Evolutionary conservation across 2,797 vertebrate genomes (phyloP).

Genomic region (Notamacropus eugenii): DNA sequence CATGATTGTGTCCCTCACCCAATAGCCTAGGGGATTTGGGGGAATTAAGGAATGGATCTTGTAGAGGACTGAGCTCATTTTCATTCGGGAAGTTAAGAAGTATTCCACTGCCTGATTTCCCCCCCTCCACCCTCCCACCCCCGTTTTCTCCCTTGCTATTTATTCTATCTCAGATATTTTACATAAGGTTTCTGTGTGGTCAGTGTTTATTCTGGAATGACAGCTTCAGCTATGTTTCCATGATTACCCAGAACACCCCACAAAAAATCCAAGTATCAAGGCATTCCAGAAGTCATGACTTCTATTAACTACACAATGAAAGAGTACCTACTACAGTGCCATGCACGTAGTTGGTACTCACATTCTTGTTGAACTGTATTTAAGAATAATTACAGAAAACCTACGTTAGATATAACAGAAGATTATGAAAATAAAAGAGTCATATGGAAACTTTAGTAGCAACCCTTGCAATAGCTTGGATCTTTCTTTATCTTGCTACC

Average conservation of each 20-base stretch:
- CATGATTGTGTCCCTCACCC: not conserved
- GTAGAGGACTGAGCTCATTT: not conserved
- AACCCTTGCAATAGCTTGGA: not conserved
- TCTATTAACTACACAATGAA: not conserved
- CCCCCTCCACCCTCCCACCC: too few species aligned
- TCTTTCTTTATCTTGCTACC: slow-evolving; percentile 2
- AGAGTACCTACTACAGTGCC: not conserved
- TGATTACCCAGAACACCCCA: not conserved
- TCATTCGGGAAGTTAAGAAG: not conserved
- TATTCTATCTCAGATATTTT: not conserved
- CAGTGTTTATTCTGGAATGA: not conserved
- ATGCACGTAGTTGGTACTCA: not conserved
- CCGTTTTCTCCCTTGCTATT: not conserved
- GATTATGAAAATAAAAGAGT: not conserved
- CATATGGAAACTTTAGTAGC: not conserved
- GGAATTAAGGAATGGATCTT: not conserved
- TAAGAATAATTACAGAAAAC: not conserved
- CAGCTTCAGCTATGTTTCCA: not conserved
- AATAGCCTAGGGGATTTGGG: not conserved
- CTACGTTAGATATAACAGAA: not conserved
- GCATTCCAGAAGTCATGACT: not conserved
- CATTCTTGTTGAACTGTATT: not conserved
- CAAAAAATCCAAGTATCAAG: not conserved
- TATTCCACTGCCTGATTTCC: not conserved
- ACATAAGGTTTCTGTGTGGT: not conserved